These are phyloP conservation scores for Matsumyia berberina DNA, from an alignment of 2,888 invertebrate species.

Conservation along the genomic window DNA sequence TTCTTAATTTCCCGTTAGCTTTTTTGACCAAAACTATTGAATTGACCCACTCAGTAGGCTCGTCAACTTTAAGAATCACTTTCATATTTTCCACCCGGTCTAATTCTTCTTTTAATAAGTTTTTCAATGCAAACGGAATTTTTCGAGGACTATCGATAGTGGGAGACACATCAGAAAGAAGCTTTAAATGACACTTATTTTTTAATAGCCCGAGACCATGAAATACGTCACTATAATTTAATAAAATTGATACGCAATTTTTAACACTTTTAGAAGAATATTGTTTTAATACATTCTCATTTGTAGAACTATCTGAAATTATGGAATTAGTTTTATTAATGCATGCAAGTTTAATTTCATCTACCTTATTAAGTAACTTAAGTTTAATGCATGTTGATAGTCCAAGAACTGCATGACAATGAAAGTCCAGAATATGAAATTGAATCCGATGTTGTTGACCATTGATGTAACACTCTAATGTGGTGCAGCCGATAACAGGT, in stretches of 20 bases:
- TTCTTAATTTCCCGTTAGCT: background rate
- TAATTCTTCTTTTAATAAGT: too few relatives aligned
- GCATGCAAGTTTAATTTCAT: too few relatives aligned
- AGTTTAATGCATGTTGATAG: conserved; percentile 13
- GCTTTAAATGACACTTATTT: too few relatives aligned
- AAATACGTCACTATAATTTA: too few relatives aligned
- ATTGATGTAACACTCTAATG: conserved; percentile 4
- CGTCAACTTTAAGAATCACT: too few relatives aligned
- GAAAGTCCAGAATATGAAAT: conserved; percentile 8
- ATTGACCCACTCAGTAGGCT: conserved; percentile 9
- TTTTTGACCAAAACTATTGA: conserved; percentile 14
- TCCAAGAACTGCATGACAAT: conserved; percentile 16
- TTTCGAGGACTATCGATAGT: background rate
- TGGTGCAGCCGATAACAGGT: too few relatives aligned
- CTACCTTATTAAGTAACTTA: too few relatives aligned
- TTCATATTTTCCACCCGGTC: conserved; percentile 21
- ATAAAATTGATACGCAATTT: too few relatives aligned
- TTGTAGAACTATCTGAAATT: background rate
- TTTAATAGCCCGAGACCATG: too few relatives aligned
- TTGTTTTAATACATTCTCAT: background rate
- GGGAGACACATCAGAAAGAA: too few relatives aligned
- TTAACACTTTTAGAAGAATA: too few relatives aligned
- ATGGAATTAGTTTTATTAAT: background rate
- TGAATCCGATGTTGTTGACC: conserved; percentile 17
- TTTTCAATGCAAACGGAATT: conserved; percentile 8